A percentile compares a stretch with the other conserved stretches of the same genome.
These are phyloP conservation scores for Epinephelus awoara DNA, from an alignment of 2,797 vertebrate genomes.

Conservation along the genomic window DNA sequence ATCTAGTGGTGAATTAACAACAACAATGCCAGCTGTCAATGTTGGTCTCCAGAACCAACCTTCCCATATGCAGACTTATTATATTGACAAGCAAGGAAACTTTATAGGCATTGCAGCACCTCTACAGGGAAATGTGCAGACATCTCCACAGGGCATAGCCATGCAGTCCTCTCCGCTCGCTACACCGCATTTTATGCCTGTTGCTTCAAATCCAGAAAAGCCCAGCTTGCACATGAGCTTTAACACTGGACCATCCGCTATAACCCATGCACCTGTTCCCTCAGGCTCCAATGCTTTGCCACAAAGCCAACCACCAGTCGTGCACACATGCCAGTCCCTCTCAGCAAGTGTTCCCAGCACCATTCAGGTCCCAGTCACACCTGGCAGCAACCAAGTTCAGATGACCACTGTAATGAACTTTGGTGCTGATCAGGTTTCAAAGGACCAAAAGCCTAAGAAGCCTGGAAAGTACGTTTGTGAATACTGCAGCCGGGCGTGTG, in stretches of 20 bases:
- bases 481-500: conserved; percentile 95
- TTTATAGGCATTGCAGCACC: conserved; percentile 82
- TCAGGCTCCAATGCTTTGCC: conserved; percentile 89
- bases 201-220: conserved; percentile 85
- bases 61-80: conserved; percentile 85
- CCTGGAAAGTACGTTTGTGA: conserved; percentile 98
- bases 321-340: conserved; percentile 90
- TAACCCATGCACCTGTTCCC: conserved; percentile 87
- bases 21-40: conserved; percentile 82
- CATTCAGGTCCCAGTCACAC: conserved; percentile 90
- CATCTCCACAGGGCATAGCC: conserved; percentile 75
- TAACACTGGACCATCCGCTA: conserved; percentile 86
- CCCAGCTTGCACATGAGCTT: conserved; percentile 89
- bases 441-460: conserved; percentile 98
- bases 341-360: conserved; percentile 90
- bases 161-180: conserved; percentile 81
- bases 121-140: conserved; percentile 82
- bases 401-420: conserved; percentile 91
- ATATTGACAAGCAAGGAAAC: conserved; percentile 85
- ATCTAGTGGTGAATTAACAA: conserved; percentile 77
- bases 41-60: conserved; percentile 80
- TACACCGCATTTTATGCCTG: conserved; percentile 81
- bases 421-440: conserved; percentile 90
- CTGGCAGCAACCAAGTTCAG: conserved; percentile 90
- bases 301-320: conserved; percentile 91